Base-by-base conservation (phyloP, 1,140 invertebrate species). In the Asbolus verrucosus region DNA sequence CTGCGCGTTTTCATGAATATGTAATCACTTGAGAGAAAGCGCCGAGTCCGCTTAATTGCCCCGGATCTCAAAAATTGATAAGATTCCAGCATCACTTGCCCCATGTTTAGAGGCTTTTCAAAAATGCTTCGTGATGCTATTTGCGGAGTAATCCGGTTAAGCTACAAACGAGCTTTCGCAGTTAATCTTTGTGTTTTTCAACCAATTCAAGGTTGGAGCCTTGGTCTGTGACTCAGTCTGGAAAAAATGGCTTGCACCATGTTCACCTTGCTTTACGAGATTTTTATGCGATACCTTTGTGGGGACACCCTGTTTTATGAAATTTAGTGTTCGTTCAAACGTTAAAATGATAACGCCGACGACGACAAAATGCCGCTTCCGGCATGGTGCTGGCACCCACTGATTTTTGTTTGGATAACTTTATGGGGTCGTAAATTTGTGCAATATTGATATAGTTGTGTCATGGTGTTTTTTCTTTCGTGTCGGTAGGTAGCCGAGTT, bases 361-460 rank as follows among this genome's bases (percentile, higher is more conserved):
- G 43, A 27, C 21, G 46, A 54, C 46, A 54, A 54, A 54, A 54
- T 21, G 46, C 24, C 14, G 46, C 46, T 54, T 54, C 46, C 46
- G 46, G 21, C 46, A 11, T 50, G 43, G 16, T 50, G 43, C 43
- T 50, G 43, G 9, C 46, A 54, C 21, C 46, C 46, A 54, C 46
- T 54, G 46, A 54, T 54, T 54, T 54, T 54, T 54, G 46, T 54
- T 54, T 54, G 46, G 46, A 54, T 54, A 54, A 54, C 46, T 54
- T 54, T 54, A 54, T 54, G 46, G 21, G 21, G 4, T 21, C 21
- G 46, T 54, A 54, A 54, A 54, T 54, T 54, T 21, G 19, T 54
- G 46, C 46, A 54, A 54, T 54, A 54, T 54, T 54, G 46, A 54
- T 54, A 54, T 54, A 54, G 46, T 54, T 54, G 46, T 54, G 43